These are phyloP conservation scores for Fistularia tabacaria DNA, from an alignment of 2,797 vertebrate genomes.

Conservation along the genomic window DNA sequence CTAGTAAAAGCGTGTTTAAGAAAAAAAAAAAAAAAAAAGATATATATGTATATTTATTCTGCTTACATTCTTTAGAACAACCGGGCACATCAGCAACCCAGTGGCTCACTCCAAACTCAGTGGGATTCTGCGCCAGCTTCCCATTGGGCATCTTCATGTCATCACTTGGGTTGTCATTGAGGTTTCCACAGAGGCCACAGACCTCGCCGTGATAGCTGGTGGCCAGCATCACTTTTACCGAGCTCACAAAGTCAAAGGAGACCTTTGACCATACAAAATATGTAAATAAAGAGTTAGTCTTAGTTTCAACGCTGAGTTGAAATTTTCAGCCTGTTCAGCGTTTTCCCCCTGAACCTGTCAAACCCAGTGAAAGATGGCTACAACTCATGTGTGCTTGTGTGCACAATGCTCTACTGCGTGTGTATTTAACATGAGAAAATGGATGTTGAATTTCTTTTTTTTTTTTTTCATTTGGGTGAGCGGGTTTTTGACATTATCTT, in stretches of 20 bases:
- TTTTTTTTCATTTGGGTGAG: too few relatives aligned
- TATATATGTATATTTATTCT: not conserved
- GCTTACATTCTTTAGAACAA: constrained; percentile 26
- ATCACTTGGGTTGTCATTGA: constrained; percentile 19
- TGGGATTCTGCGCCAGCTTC: constrained; percentile 1
- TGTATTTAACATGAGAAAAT: too few relatives aligned
- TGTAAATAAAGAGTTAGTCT: not conserved
- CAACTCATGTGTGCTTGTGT: too few relatives aligned
- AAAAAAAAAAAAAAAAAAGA: not conserved
- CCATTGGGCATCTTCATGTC: constrained; percentile 24
- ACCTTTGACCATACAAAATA: constrained; percentile 9
- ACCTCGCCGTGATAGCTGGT: not conserved
- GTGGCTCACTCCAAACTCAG: constrained; percentile 21
- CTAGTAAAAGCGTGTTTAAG: not conserved
- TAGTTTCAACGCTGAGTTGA: too few relatives aligned
- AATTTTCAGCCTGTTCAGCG: too few relatives aligned
- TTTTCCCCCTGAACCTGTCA: too few relatives aligned
- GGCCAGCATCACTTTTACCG: constrained; percentile 22
- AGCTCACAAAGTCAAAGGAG: constrained; percentile 25
- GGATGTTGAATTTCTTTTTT: too few relatives aligned
- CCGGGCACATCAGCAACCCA: constrained; percentile 13
- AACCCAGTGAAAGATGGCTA: too few relatives aligned
- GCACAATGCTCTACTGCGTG: too few relatives aligned
- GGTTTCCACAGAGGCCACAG: constrained; percentile 31
- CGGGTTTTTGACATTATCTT: too few relatives aligned